A percentile compares a stretch with the other conserved stretches of the same genome.
Conservation (phyloP, 1,140 invertebrate species). For the Platorchestia sp. region DNA sequence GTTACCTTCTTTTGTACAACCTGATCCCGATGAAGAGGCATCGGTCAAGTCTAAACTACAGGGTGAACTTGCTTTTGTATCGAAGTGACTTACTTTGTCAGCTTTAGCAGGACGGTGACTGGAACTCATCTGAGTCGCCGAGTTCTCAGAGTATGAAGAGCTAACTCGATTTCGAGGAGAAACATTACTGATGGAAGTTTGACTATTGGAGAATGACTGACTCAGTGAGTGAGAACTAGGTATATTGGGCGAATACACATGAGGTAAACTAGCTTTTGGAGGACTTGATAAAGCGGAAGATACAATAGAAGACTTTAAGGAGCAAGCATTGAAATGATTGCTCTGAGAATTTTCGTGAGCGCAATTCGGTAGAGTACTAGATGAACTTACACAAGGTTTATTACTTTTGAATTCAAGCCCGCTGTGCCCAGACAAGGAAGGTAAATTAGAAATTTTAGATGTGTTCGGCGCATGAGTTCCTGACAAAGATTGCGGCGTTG, state of each 20-base stretch:
- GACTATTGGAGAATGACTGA: neutral
- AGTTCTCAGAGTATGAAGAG: neutral
- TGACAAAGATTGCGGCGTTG: neutral
- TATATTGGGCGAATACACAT: constrained; percentile 11
- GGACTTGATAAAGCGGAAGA: constrained; percentile 30
- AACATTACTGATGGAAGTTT: neutral
- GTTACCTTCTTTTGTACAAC: neutral
- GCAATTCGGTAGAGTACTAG: neutral
- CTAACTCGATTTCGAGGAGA: neutral
- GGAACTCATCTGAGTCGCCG: neutral
- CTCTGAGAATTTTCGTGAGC: neutral
- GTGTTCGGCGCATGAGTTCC: neutral
- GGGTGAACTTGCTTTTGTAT: neutral
- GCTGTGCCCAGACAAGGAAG: neutral
- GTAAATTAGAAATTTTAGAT: neutral
- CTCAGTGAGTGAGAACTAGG: neutral
- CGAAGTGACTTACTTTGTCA: neutral
- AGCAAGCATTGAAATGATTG: neutral
- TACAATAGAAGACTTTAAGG: neutral
- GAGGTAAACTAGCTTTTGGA: constrained; percentile 19
- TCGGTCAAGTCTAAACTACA: neutral
- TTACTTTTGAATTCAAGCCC: neutral
- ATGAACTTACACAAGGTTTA: neutral
- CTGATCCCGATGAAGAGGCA: neutral
- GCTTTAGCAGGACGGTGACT: neutral